Percentiles rank a stretch among this genome's conserved stretches.
These are phyloP conservation scores for Aplochiton taeniatus DNA, from an alignment of 2,797 vertebrate species.

Conservation along the genomic window DNA sequence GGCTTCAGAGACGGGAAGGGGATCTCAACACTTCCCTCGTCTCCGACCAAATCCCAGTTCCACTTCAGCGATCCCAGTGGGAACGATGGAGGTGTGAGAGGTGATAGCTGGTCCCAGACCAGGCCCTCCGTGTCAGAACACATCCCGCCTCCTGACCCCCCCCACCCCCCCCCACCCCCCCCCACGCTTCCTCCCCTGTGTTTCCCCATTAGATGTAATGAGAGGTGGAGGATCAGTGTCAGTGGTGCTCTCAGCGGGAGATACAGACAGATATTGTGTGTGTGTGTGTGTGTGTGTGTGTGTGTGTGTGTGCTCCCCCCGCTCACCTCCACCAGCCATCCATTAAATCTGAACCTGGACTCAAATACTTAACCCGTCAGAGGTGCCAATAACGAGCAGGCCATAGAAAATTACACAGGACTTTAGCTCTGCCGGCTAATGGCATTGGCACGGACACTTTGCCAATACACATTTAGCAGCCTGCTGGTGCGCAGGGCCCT, in stretches of 20 bases:
- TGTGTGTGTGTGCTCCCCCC: background rate
- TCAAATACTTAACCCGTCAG: slow-evolving; percentile 71
- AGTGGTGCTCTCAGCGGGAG: background rate
- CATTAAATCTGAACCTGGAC: slow-evolving; percentile 70
- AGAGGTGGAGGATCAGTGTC: slow-evolving; percentile 18
- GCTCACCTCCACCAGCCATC: slow-evolving; percentile 55
- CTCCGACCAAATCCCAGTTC: slow-evolving; percentile 38
- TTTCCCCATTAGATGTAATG: slow-evolving; percentile 24
- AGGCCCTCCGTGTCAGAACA: slow-evolving; percentile 23
- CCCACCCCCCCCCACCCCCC: background rate
- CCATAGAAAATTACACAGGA: slow-evolving; percentile 75
- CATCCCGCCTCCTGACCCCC: slow-evolving; percentile 19
- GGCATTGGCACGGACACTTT: slow-evolving; percentile 68
- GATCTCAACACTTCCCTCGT: slow-evolving; percentile 28
- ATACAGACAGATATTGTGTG: background rate
- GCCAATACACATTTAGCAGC: slow-evolving; percentile 64
- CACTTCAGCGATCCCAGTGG: slow-evolving; percentile 44
- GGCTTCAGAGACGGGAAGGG: no score
- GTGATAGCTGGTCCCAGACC: slow-evolving; percentile 34
- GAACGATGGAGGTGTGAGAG: slow-evolving; percentile 44
- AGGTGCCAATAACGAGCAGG: slow-evolving; percentile 74
- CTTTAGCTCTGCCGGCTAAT: slow-evolving; percentile 70
- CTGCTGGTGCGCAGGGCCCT: slow-evolving; percentile 75
- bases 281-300: background rate
- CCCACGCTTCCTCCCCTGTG: background rate